Evolutionary conservation across 2,888 invertebrate species (phyloP).

Genomic region (Myathropa florea): DNA sequence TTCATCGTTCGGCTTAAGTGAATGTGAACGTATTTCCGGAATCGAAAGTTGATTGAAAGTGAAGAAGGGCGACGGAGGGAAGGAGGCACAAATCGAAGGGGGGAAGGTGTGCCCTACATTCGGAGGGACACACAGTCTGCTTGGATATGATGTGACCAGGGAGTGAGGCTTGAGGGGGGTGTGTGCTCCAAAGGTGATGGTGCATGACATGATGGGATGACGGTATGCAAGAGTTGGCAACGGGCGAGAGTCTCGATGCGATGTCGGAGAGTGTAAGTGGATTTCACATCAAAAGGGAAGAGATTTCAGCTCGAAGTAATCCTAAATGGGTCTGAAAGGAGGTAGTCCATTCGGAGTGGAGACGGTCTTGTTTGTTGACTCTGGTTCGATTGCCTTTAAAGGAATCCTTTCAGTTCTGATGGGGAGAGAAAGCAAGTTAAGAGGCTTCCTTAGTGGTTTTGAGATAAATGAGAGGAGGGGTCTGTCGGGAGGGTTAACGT

Average conservation of each 20-base stretch:
- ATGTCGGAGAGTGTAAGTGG: not conserved
- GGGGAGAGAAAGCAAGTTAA: not conserved
- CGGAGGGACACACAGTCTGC: constrained; percentile 9
- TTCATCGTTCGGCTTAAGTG: constrained; percentile 39
- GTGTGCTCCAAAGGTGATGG: constrained; percentile 1
- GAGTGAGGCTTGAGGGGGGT: no score
- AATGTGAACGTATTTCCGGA: constrained; percentile 52
- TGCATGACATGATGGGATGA: not conserved
- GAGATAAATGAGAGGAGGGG: not conserved
- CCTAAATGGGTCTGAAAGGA: not conserved
- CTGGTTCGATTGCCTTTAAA: not conserved
- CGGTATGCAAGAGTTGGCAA: not conserved
- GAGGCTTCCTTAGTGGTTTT: not conserved
- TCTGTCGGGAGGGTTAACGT: no score
- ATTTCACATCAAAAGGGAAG: not conserved
- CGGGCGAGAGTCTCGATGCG: not conserved
- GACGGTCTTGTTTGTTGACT: not conserved
- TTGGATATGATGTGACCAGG: not conserved
- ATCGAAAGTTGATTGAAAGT: constrained; percentile 40
- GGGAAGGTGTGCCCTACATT: constrained; percentile 15
- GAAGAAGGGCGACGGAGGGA: not conserved
- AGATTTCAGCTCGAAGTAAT: not conserved
- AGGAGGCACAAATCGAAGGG: not conserved
- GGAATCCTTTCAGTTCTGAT: not conserved
- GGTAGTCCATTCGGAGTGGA: not conserved